These are phyloP conservation scores for Ambastaia sidthimunki DNA, from an alignment of 2,797 vertebrate genomes.

Conservation along the genomic window DNA sequence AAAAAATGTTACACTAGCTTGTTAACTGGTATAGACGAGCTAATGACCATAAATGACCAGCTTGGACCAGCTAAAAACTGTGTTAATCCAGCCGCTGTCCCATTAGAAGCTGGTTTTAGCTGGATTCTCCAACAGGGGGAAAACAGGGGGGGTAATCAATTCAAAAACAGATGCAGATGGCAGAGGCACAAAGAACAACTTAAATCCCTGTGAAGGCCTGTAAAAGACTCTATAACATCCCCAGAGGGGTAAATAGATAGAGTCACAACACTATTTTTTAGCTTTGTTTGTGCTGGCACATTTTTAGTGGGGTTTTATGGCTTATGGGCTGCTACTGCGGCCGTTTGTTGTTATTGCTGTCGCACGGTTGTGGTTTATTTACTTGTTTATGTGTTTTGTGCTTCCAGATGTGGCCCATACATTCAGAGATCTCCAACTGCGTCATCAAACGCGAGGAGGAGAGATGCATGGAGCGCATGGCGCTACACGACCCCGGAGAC, in stretches of 20 bases:
- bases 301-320: neutral
- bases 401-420: conserved; percentile 78
- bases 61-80: neutral
- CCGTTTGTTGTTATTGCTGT: neutral
- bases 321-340: neutral
- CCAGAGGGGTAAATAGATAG: neutral
- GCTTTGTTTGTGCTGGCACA: conserved; percentile 15
- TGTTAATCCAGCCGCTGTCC: neutral
- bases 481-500: conserved; percentile 63
- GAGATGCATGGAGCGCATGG: conserved; percentile 87
- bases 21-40: neutral
- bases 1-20: too few species aligned
- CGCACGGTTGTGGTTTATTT: conserved; percentile 33
- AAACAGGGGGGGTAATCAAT: neutral
- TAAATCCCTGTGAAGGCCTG: neutral
- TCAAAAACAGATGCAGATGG: neutral
- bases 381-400: conserved; percentile 30
- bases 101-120: neutral
- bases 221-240: neutral
- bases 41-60: neutral
- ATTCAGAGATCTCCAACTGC: conserved; percentile 80
- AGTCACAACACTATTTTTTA: neutral
- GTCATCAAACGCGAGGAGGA: conserved; percentile 90
- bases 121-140: neutral
- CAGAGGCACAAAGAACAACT: neutral